Conservation (phyloP, 92 coral and sea anemone genomes). For the Micromussa lordhowensis region DNA sequence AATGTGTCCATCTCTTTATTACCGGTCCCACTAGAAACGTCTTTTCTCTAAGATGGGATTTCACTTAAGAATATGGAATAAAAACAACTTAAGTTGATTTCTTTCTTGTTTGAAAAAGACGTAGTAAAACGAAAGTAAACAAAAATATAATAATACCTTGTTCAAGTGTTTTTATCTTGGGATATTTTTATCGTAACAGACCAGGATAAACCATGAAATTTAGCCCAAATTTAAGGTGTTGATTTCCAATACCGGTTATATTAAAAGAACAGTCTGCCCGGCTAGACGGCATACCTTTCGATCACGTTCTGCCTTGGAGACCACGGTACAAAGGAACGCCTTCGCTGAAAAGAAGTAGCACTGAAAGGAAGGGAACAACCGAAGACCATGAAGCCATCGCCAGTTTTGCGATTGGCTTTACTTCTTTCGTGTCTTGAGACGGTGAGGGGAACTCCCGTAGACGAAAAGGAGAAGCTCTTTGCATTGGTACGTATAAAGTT, state of each 20-base stretch:
- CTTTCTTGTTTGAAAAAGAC: background rate
- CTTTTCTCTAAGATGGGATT: background rate
- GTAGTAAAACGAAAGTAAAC: background rate
- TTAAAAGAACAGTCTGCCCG: background rate
- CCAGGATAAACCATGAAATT: background rate
- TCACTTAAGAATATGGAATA: background rate
- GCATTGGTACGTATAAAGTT: constrained; percentile 21
- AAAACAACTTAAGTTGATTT: background rate
- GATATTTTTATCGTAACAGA: background rate
- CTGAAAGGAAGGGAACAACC: too few relatives aligned
- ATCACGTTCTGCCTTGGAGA: background rate
- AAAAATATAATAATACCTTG: background rate
- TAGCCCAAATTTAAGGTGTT: background rate
- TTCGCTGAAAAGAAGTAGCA: background rate
- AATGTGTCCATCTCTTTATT: background rate
- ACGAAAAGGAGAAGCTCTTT: background rate
- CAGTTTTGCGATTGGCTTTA: background rate
- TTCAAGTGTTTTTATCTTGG: background rate
- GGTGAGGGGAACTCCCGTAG: background rate
- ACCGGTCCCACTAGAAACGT: background rate
- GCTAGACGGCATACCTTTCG: background rate
- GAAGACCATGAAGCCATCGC: background rate
- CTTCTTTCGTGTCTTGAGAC: background rate
- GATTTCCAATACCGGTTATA: background rate
- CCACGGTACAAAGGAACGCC: background rate